These are phyloP conservation scores for Neelides folsomi DNA, from an alignment of 2,888 invertebrate species.

Conservation along the genomic window DNA sequence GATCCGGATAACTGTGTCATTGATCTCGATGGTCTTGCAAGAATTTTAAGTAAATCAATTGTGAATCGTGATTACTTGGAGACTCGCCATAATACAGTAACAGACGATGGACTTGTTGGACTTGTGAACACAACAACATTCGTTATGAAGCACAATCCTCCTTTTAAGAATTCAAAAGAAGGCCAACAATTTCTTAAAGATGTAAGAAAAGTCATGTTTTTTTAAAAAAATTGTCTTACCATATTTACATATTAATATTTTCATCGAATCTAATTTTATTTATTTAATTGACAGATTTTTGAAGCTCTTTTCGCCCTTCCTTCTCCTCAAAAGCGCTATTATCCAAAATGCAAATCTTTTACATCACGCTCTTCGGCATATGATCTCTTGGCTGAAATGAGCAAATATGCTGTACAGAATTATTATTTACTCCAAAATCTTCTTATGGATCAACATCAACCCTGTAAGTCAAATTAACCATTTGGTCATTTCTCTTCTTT, in stretches of 20 bases:
- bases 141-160: slow-evolving; percentile 72
- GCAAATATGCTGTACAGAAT: slow-evolving; percentile 70
- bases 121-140: slow-evolving; percentile 74
- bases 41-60: slow-evolving; percentile 58
- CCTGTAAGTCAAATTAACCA: slow-evolving; percentile 43
- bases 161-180: slow-evolving; percentile 66
- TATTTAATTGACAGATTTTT: slow-evolving; percentile 40
- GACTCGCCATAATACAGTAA: slow-evolving; percentile 61
- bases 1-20: slow-evolving; percentile 46
- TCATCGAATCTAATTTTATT: too few species aligned
- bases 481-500: neutral
- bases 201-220: slow-evolving; percentile 41
- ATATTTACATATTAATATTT: too few species aligned
- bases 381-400: slow-evolving; percentile 76
- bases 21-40: slow-evolving; percentile 55
- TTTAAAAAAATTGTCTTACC: too few species aligned
- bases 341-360: slow-evolving; percentile 84
- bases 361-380: slow-evolving; percentile 80
- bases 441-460: slow-evolving; percentile 72
- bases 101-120: slow-evolving; percentile 83
- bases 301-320: slow-evolving; percentile 81
- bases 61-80: slow-evolving; percentile 68
- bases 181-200: slow-evolving; percentile 56
- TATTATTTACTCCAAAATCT: slow-evolving; percentile 70
- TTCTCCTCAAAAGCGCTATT: slow-evolving; percentile 64